Percentiles rank a stretch among this genome's conserved stretches.
phyloP scores from a whole-genome alignment of 2,113 vertebrate species.

The Chauna torquata region DNA sequence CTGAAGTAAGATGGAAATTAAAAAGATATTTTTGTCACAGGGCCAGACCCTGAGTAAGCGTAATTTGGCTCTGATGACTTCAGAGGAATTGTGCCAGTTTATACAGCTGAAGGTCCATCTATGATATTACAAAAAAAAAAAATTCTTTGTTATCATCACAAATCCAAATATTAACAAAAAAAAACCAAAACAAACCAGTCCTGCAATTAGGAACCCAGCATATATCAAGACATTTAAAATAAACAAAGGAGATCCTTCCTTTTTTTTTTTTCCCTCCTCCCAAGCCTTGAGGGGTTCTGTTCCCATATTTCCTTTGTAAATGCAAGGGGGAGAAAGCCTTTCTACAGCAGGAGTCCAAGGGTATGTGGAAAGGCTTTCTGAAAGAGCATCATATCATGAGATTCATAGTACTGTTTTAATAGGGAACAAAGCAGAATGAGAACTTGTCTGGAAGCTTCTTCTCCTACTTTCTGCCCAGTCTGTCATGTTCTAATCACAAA shows the following conservation, averaged over 20 bases:
- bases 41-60: constrained; percentile 34
- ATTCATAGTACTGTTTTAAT: background rate
- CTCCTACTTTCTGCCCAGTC: background rate
- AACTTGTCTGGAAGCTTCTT: background rate
- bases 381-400: background rate
- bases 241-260: background rate
- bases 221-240: background rate
- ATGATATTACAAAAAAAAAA: constrained; percentile 25
- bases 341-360: background rate
- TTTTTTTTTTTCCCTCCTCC: background rate
- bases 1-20: constrained; percentile 44
- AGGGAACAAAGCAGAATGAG: background rate
- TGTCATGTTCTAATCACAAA: accelerated
- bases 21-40: constrained; percentile 57
- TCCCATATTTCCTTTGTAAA: background rate
- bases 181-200: background rate
- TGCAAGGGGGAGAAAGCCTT: background rate
- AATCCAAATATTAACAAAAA: background rate
- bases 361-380: background rate
- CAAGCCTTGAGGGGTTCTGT: background rate
- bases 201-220: background rate
- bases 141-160: constrained; percentile 39
- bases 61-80: constrained; percentile 22
- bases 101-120: constrained; percentile 37
- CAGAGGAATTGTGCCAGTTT: constrained; percentile 5